Conservation (phyloP, 2,113 vertebrate genomes). For the Otus sunia region DNA sequence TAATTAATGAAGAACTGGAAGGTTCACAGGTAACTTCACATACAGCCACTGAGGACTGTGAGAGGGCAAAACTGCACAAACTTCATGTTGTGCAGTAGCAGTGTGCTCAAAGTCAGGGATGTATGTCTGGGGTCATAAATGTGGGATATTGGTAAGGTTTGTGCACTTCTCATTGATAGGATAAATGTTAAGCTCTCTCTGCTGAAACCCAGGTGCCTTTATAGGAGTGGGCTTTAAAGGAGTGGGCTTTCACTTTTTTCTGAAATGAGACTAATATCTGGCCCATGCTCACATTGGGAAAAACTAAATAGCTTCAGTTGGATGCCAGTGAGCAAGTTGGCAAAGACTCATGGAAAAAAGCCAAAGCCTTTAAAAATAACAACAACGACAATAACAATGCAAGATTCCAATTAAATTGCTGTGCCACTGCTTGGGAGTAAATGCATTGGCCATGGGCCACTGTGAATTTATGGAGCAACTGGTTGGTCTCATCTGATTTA, state of each 20-base stretch:
- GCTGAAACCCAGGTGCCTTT: neutral
- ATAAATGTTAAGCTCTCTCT: neutral
- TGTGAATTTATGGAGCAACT: neutral
- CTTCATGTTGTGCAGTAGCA: neutral
- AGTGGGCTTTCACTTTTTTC: neutral
- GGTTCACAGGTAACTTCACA: neutral
- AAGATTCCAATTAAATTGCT: neutral
- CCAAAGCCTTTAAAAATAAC: neutral
- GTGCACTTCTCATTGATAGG: neutral
- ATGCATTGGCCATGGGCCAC: neutral
- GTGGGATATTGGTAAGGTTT: no score
- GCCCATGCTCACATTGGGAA: neutral
- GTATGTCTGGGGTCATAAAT: fast-evolving
- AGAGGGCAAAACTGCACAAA: neutral
- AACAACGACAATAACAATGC: neutral
- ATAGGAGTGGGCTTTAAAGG: neutral
- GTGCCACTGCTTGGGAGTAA: neutral
- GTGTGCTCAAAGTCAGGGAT: neutral
- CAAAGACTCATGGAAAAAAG: neutral
- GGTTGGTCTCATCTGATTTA: neutral
- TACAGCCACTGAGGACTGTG: neutral
- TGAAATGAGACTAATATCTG: neutral
- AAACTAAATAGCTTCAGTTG: neutral
- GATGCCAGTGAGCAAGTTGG: conserved; percentile 40
- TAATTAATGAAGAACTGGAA: neutral